Evolutionary conservation across 1,140 invertebrate species (phyloP).

Genomic region (Drosophila takahashii): DNA sequence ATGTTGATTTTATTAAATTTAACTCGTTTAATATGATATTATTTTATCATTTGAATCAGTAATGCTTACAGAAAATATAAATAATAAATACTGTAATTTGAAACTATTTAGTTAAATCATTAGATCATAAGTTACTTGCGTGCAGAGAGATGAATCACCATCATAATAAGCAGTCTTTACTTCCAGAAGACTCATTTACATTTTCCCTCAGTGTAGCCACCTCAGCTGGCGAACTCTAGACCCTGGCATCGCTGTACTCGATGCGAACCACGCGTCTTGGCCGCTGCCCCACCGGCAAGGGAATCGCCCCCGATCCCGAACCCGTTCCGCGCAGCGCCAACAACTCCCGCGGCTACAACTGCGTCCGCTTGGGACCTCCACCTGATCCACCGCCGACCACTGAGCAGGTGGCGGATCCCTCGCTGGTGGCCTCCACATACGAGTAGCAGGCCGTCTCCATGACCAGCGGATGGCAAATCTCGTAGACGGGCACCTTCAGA

Average conservation of each 20-base stretch:
- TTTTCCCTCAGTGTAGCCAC: slow-evolving; percentile 4
- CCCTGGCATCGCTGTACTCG: slow-evolving; percentile 71
- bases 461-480: slow-evolving; percentile 83
- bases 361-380: slow-evolving; percentile 56
- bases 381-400: background rate
- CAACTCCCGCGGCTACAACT: slow-evolving; percentile 79
- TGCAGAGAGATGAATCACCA: too few species aligned
- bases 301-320: slow-evolving; percentile 33
- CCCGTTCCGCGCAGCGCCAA: slow-evolving; percentile 66
- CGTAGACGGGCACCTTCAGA: slow-evolving; percentile 79
- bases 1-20: too few species aligned
- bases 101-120: too few species aligned
- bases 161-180: background rate
- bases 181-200: too few species aligned
- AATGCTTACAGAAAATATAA: too few species aligned
- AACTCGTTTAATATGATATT: too few species aligned
- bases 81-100: too few species aligned
- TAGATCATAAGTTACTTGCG: too few species aligned
- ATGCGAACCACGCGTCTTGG: slow-evolving; percentile 70
- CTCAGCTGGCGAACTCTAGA: slow-evolving; percentile 13
- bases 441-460: slow-evolving; percentile 79
- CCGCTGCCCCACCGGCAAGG: slow-evolving; percentile 51
- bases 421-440: slow-evolving; percentile 61
- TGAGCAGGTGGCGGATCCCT: slow-evolving; percentile 20
- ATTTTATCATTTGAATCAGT: too few species aligned